Percentiles rank a stretch among this genome's conserved stretches.
These are phyloP conservation scores for Rhinoraja longicauda DNA, from an alignment of 2,797 vertebrate species.

Conservation along the genomic window DNA sequence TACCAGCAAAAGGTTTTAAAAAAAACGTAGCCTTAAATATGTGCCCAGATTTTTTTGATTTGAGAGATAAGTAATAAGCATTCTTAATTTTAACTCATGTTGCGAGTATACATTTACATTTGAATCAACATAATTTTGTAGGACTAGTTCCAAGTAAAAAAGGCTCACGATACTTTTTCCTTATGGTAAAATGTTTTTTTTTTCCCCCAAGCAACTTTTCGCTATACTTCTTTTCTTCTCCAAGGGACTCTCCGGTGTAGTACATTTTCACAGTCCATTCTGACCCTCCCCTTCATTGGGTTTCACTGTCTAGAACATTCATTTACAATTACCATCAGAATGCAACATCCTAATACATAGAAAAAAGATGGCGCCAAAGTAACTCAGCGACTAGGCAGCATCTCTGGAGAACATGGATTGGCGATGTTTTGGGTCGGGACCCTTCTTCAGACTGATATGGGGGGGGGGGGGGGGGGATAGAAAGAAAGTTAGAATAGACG, in stretches of 20 bases:
- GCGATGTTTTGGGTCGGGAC: no score
- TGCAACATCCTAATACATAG: no score
- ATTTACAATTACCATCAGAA: neutral
- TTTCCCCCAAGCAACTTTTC: no score
- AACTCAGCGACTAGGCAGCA: no score
- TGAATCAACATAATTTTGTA: neutral
- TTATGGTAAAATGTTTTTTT: neutral
- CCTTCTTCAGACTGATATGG: no score
- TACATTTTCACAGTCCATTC: neutral
- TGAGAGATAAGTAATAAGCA: neutral
- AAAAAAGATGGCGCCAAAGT: no score
- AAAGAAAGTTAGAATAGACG: no score
- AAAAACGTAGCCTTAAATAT: neutral
- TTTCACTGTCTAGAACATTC: neutral
- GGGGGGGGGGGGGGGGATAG: no score
- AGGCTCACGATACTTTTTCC: no score
- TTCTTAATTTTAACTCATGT: neutral
- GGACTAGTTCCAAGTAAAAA: neutral
- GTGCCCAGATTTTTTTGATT: neutral
- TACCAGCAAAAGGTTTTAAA: neutral
- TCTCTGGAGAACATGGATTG: no score
- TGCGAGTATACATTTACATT: no score
- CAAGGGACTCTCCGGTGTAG: no score
- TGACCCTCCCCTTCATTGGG: neutral
- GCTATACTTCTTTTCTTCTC: neutral